Evolutionary conservation across 1,140 invertebrate species (phyloP).

Genomic region (Drosophila arizonae): DNA sequence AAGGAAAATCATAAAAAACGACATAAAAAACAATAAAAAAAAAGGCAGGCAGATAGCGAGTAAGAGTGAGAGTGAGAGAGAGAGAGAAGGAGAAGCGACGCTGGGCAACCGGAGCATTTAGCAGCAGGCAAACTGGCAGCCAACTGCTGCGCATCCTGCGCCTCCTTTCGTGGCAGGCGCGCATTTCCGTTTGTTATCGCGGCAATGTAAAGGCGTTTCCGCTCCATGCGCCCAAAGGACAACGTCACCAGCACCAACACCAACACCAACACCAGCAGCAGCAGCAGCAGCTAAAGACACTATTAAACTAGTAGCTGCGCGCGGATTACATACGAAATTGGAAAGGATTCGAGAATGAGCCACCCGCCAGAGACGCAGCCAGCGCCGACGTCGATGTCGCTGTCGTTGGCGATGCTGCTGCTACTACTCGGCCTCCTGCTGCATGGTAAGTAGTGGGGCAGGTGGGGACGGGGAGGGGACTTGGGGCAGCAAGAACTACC

Average conservation of each 20-base stretch:
- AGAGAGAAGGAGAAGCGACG: not conserved
- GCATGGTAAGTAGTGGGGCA: constrained; percentile 54
- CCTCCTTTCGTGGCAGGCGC: constrained; percentile 52
- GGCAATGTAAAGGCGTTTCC: constrained; percentile 77
- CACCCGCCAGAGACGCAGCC: constrained; percentile 4
- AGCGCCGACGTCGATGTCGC: not conserved
- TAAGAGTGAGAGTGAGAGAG: not conserved
- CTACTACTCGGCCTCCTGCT: constrained; percentile 44
- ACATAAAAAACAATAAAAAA: constrained; percentile 6
- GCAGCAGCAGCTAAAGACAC: constrained; percentile 37
- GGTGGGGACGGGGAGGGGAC: too few relatives aligned
- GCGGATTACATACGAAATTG: constrained; percentile 73
- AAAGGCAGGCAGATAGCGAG: not conserved
- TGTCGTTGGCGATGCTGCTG: constrained; percentile 19
- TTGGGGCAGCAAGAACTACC: not conserved
- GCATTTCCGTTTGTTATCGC: constrained; percentile 79
- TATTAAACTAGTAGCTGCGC: constrained; percentile 59
- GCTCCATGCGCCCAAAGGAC: constrained; percentile 59
- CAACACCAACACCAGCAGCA: constrained; percentile 16
- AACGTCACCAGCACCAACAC: constrained; percentile 24
- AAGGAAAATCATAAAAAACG: constrained; percentile 12
- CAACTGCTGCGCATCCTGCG: constrained; percentile 59
- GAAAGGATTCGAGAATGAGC: constrained; percentile 70
- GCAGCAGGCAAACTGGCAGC: constrained; percentile 69
- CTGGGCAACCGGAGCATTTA: constrained; percentile 60